Conservation (phyloP, 2,797 vertebrate species). For the Phoeniculus purpureus region DNA sequence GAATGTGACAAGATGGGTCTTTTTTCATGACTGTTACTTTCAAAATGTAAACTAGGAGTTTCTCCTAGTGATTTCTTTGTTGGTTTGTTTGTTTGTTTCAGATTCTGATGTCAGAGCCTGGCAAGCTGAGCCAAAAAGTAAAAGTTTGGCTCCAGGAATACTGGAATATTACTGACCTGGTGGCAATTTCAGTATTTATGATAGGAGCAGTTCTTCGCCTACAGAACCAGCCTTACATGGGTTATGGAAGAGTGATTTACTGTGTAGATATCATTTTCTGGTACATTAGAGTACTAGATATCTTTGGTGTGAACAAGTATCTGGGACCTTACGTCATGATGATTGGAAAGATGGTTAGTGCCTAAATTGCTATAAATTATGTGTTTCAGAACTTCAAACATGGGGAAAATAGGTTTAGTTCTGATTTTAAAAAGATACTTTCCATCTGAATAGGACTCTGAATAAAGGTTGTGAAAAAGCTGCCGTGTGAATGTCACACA, state of each 20-base stretch:
- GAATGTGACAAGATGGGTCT: not conserved
- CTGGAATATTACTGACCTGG: conserved; percentile 98
- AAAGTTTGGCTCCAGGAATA: conserved; percentile 99
- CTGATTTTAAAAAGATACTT: not conserved
- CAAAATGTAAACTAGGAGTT: not conserved
- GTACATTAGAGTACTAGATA: conserved; percentile 98
- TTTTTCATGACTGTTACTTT: not conserved
- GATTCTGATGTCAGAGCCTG: conserved; percentile 99
- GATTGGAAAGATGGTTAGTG: conserved; percentile 98
- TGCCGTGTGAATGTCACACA: not conserved
- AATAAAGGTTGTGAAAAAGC: not conserved
- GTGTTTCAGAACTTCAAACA: not conserved
- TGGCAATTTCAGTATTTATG: conserved; percentile 91
- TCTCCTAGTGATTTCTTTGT: not conserved
- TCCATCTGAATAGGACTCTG: not conserved
- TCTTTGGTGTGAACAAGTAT: conserved; percentile 99
- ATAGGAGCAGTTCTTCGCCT: conserved; percentile 91
- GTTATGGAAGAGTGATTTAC: conserved; percentile 97
- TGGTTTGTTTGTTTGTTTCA: conserved; percentile 61
- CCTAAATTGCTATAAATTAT: not conserved
- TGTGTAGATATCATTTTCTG: conserved; percentile 99
- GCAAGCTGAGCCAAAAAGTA: conserved; percentile 96
- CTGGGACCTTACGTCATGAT: conserved; percentile 99
- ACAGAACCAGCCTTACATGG: conserved; percentile 95
- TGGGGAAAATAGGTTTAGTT: not conserved